These are phyloP conservation scores for Cataglyphis cursor DNA, from an alignment of 2,888 invertebrate species.

Conservation along the genomic window DNA sequence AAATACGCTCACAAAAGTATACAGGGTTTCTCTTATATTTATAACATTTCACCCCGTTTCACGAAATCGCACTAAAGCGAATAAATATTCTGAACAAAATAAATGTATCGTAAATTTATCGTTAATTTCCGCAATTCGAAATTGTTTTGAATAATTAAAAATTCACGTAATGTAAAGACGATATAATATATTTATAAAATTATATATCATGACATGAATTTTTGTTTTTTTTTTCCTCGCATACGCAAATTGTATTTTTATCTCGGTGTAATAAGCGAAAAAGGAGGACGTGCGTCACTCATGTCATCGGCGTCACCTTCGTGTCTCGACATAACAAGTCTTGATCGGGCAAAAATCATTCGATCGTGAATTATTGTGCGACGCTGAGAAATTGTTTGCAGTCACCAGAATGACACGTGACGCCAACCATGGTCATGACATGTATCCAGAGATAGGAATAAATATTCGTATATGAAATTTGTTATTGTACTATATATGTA, in stretches of 20 bases:
- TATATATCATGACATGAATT: slow-evolving; percentile 1
- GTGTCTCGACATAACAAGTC: slow-evolving; percentile 37
- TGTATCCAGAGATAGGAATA: slow-evolving; percentile 29
- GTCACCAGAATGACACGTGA: slow-evolving; percentile 34
- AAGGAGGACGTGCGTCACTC: slow-evolving; percentile 44
- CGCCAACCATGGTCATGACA: slow-evolving; percentile 25
- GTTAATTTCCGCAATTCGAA: neutral
- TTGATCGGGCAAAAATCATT: slow-evolving; percentile 11
- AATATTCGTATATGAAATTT: slow-evolving; percentile 30
- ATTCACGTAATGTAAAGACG: neutral
- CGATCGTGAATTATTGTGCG: slow-evolving; percentile 56
- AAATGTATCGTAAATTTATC: neutral
- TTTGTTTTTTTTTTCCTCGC: neutral
- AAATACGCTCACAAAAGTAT: neutral
- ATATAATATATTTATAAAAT: too few species aligned
- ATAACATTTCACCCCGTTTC: neutral
- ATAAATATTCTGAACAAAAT: neutral
- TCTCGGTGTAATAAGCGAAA: slow-evolving; percentile 19
- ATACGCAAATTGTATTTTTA: slow-evolving; percentile 39
- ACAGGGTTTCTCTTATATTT: neutral
- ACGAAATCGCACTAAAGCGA: neutral
- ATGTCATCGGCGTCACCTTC: slow-evolving; percentile 41
- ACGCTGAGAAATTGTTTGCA: slow-evolving; percentile 58
- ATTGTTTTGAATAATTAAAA: neutral
- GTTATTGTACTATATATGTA: neutral